Conservation (phyloP, 2,113 vertebrate genomes). For the Taurulus bubalis region DNA sequence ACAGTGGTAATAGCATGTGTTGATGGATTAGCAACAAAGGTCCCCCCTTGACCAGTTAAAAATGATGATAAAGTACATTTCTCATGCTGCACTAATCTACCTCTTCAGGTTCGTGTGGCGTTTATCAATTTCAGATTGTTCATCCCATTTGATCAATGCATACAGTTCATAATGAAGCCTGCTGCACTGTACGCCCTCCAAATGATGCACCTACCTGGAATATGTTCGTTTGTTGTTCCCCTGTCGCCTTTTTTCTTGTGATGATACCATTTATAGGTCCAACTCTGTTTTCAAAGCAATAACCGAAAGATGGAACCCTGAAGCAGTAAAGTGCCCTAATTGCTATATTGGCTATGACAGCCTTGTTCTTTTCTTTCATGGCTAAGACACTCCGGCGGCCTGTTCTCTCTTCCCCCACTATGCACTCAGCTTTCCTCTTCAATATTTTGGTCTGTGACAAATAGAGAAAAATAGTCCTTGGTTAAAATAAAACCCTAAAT, state of each 20-base stretch:
- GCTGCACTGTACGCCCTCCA: not conserved
- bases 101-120: not conserved
- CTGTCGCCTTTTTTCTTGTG: constrained; percentile 18
- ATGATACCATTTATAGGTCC: constrained; percentile 41
- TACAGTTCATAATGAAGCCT: constrained; percentile 3
- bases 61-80: not conserved
- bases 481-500: not conserved
- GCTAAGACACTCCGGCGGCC: constrained; percentile 58
- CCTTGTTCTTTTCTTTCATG: constrained; percentile 69
- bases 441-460: constrained; percentile 42
- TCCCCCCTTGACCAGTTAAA: not conserved
- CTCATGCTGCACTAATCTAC: not conserved
- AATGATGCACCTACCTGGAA: not conserved
- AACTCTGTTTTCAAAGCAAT: constrained; percentile 48
- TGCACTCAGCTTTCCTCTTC: constrained; percentile 58
- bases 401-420: constrained; percentile 53
- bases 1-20: not conserved
- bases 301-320: constrained; percentile 51
- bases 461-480: constrained; percentile 36
- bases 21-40: not conserved
- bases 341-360: constrained; percentile 58
- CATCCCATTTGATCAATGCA: not conserved
- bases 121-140: constrained; percentile 10
- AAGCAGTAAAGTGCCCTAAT: constrained; percentile 63
- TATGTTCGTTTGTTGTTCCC: constrained; percentile 15